Conservation (phyloP, 2,888 invertebrate genomes). For the Pammene aurita region DNA sequence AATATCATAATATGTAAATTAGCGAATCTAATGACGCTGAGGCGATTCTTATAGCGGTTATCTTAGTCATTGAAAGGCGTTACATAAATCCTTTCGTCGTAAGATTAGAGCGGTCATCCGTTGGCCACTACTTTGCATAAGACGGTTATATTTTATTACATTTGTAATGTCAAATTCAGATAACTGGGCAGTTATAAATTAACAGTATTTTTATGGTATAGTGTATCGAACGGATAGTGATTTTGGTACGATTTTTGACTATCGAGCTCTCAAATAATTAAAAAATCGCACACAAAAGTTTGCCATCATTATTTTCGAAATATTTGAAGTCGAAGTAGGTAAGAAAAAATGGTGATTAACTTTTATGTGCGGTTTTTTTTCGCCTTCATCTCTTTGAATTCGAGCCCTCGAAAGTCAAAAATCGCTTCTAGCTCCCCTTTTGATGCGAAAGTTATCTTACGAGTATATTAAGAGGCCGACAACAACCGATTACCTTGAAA, state of each 20-base stretch:
- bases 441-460: no score
- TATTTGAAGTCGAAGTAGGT: no score
- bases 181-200: background rate
- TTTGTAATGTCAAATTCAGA: background rate
- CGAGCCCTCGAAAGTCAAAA: no score
- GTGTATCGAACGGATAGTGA: background rate
- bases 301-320: no score
- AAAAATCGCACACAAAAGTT: no score
- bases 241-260: no score
- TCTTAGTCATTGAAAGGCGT: slow-evolving; percentile 31
- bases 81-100: slow-evolving; percentile 18
- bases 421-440: no score
- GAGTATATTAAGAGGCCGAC: no score
- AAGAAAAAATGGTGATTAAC: no score
- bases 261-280: background rate
- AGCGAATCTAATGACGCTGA: slow-evolving; percentile 25
- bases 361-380: no score
- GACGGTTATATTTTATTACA: slow-evolving; percentile 1
- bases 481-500: no score
- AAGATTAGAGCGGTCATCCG: slow-evolving; percentile 21
- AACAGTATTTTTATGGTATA: slow-evolving; percentile 3
- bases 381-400: no score
- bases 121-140: slow-evolving; percentile 25
- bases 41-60: slow-evolving; percentile 23
- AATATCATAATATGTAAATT: slow-evolving; percentile 40